A percentile compares a stretch with the other conserved stretches of the same genome.
Evolutionary conservation across 2,888 invertebrate species (phyloP).

Genomic region (Chironomus riparius): DNA sequence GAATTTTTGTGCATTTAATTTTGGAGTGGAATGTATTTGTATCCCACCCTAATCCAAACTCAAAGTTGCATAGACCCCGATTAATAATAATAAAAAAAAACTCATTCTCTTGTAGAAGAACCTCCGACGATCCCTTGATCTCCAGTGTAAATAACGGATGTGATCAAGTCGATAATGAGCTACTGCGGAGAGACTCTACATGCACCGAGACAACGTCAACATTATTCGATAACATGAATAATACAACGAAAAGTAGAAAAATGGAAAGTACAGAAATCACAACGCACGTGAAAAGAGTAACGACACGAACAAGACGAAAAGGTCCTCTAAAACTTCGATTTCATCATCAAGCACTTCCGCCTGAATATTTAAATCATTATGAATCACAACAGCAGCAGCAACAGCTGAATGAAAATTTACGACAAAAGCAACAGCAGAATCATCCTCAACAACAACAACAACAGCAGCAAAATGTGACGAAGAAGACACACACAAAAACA

Average conservation of each 20-base stretch:
- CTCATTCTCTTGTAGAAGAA: constrained; percentile 31
- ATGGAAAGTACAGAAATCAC: neutral
- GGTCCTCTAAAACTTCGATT: constrained; percentile 68
- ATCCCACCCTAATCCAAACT: too few relatives aligned
- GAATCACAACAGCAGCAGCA: constrained; percentile 50
- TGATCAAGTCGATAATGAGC: constrained; percentile 28
- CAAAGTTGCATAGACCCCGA: too few relatives aligned
- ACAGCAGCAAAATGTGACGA: constrained; percentile 20
- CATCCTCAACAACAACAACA: constrained; percentile 19
- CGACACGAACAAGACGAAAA: constrained; percentile 27
- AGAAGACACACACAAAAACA: constrained; percentile 34
- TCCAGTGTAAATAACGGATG: constrained; percentile 36
- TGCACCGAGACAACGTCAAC: neutral
- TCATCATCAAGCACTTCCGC: constrained; percentile 69
- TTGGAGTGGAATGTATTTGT: too few relatives aligned
- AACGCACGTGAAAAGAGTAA: neutral
- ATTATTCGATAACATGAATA: neutral
- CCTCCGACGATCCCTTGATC: constrained; percentile 42
- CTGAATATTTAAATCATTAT: constrained; percentile 70
- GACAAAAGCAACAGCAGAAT: constrained; percentile 40
- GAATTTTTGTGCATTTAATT: too few relatives aligned
- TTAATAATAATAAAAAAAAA: too few relatives aligned
- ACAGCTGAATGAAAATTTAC: constrained; percentile 11
- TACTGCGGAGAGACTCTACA: constrained; percentile 5
- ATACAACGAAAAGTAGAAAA: neutral